Conservation (phyloP, 2,113 vertebrate species). For the Eublepharis macularius region DNA sequence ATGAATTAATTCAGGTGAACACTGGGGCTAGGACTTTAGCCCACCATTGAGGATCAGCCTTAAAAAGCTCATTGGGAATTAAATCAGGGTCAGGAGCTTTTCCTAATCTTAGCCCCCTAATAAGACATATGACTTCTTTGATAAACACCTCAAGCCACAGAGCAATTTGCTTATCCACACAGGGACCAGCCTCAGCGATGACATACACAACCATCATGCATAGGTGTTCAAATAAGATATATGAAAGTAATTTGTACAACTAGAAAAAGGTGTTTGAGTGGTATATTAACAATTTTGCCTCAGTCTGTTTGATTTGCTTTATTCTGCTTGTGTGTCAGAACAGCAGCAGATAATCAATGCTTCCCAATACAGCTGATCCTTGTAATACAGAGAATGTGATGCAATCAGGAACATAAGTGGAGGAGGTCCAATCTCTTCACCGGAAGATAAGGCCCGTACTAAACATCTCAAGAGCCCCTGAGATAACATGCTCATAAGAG, state of each 20-base stretch:
- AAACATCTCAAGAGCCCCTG: slow-evolving; percentile 31
- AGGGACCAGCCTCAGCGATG: too few relatives aligned
- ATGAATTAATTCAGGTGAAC: too few relatives aligned
- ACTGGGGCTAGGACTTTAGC: too few relatives aligned
- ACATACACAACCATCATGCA: not conserved
- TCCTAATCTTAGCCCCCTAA: too few relatives aligned
- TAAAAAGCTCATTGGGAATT: too few relatives aligned
- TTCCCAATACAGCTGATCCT: slow-evolving; percentile 21
- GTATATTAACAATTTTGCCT: not conserved
- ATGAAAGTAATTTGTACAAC: not conserved
- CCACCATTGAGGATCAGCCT: too few relatives aligned
- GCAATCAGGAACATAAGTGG: slow-evolving; percentile 34
- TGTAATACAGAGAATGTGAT: slow-evolving; percentile 22
- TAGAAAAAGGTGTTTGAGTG: not conserved
- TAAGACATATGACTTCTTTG: too few relatives aligned
- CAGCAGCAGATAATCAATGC: slow-evolving; percentile 31
- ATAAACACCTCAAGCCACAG: too few relatives aligned
- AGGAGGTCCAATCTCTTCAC: slow-evolving; percentile 36
- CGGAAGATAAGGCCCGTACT: slow-evolving; percentile 1
- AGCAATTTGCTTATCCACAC: too few relatives aligned
- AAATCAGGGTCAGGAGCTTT: too few relatives aligned
- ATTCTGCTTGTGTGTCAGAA: not conserved
- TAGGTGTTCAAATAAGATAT: not conserved
- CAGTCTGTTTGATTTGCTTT: not conserved
- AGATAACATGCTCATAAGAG: slow-evolving; percentile 13